A percentile compares a stretch with the other conserved stretches of the same genome.
These are phyloP conservation scores for Calliopsis andreniformis DNA, from an alignment of 1,140 invertebrate genomes.

Conservation along the genomic window DNA sequence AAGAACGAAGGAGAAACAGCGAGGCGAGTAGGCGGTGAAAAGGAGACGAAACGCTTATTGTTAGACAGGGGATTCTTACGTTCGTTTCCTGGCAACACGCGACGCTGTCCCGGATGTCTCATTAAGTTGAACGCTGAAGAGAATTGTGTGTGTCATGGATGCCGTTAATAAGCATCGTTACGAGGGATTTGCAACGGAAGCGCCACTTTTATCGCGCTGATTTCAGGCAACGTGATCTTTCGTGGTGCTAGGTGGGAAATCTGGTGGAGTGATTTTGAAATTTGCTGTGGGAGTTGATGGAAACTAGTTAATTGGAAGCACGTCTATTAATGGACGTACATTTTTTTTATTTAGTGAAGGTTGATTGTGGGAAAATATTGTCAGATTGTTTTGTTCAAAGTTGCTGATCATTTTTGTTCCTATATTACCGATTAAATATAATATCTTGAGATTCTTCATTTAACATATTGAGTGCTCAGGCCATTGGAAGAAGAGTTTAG, in stretches of 20 bases:
- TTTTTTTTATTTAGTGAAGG: too few relatives aligned
- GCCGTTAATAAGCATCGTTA: constrained; percentile 34
- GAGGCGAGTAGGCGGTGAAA: not conserved
- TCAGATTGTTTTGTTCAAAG: too few relatives aligned
- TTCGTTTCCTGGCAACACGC: constrained; percentile 31
- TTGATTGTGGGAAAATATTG: too few relatives aligned
- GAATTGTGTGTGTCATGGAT: constrained; percentile 18
- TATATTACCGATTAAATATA: too few relatives aligned
- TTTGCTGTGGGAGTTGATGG: too few relatives aligned
- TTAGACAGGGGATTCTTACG: constrained; percentile 17
- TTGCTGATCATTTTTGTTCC: too few relatives aligned
- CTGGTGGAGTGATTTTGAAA: too few relatives aligned
- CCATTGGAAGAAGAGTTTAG: too few relatives aligned
- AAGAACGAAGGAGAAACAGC: not conserved
- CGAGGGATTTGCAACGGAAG: constrained; percentile 9
- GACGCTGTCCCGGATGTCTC: constrained; percentile 36
- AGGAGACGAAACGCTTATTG: not conserved
- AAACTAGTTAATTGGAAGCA: not conserved
- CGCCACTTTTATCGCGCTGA: not conserved
- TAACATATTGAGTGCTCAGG: too few relatives aligned
- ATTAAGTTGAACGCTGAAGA: constrained; percentile 44
- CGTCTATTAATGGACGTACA: not conserved
- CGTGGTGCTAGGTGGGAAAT: not conserved
- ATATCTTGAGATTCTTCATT: too few relatives aligned
- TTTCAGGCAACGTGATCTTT: not conserved